These are phyloP conservation scores for Knipowitschia caucasica DNA, from an alignment of 2,797 vertebrate species.

Conservation along the genomic window DNA sequence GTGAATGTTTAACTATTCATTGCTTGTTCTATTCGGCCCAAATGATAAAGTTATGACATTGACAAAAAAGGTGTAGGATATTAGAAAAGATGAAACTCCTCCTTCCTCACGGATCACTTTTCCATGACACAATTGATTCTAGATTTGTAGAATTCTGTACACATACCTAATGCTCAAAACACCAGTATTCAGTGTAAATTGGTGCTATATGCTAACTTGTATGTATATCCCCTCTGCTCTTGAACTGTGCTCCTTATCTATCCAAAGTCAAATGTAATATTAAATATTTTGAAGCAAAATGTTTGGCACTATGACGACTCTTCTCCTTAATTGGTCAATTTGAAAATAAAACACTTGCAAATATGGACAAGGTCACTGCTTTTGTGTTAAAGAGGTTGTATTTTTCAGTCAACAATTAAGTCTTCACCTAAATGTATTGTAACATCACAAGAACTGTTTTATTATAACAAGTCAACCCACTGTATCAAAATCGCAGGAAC, in stretches of 20 bases:
- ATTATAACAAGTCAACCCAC: conserved; percentile 72
- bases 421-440: conserved; percentile 10
- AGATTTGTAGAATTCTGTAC: conserved; percentile 56
- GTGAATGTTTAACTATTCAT: conserved; percentile 43
- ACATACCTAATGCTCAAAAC: conserved; percentile 62
- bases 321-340: conserved; percentile 62
- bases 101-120: conserved; percentile 34
- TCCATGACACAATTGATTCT: conserved; percentile 51
- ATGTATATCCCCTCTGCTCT: conserved; percentile 64
- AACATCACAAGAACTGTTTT: conserved; percentile 63
- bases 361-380: conserved; percentile 43
- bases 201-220: conserved; percentile 77
- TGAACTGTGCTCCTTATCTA: conserved; percentile 71
- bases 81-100: conserved; percentile 27
- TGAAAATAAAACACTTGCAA: conserved; percentile 73
- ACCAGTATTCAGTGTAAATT: conserved; percentile 72
- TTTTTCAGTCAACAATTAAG: background rate
- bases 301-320: conserved; percentile 67
- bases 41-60: conserved; percentile 17
- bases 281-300: conserved; percentile 70
- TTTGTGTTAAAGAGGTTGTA: conserved; percentile 7
- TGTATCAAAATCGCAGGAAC: conserved; percentile 66
- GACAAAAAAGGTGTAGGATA: conserved; percentile 40
- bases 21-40: conserved; percentile 20
- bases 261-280: conserved; percentile 71